Base-by-base conservation (phyloP, 2,797 vertebrate species). In the Gadopsis marmoratus region DNA sequence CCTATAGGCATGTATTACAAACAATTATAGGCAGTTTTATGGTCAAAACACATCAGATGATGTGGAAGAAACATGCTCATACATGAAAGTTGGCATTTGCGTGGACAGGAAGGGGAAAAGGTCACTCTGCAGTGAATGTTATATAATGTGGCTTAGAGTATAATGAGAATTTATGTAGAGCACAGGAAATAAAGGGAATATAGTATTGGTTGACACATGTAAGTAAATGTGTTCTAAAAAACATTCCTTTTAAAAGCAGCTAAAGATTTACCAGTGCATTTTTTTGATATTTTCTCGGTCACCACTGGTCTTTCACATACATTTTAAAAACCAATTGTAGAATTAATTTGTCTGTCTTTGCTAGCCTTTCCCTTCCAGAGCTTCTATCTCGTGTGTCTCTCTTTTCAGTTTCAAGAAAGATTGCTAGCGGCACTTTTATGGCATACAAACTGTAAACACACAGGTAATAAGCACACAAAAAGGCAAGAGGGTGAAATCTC, bases 1-100 rank as follows among this genome's bases (percentile, higher is more conserved):
- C 76, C 76, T 87, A 88, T 79, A 35, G 13, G 4, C 41, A n/a
- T 45, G 59, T 55, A 56, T 60, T 78, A 41, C 35, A 60, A 41
- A 66, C 21, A 76, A 76, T 67, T 48, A 71, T 21, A 53, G 29
- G 23, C 14, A 16, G 35, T 65, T 61, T 3, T 39, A 43, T 47
- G 43, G 16, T 2, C 10, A 64, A 45, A 76, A 53, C 67, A 21
- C 54, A 59, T 59, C 29, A 60, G 56, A 61, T 65, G 19, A 71
- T 56, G 9, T 55, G n/a, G 39, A 48, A 51, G 13, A 31, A 63
- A 80, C 33, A 77, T 58, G 41, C 21, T 62, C 12, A 9, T 14
- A 79, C 48, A 81, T 50, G 17, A 71, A 79, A 59, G 29, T 23
- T 86, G 84, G 1, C 53, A 74, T 83, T 85, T 87, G 31, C 29